Base-by-base conservation (phyloP, 2,113 vertebrate genomes). In the Thunnus maccoyii region DNA sequence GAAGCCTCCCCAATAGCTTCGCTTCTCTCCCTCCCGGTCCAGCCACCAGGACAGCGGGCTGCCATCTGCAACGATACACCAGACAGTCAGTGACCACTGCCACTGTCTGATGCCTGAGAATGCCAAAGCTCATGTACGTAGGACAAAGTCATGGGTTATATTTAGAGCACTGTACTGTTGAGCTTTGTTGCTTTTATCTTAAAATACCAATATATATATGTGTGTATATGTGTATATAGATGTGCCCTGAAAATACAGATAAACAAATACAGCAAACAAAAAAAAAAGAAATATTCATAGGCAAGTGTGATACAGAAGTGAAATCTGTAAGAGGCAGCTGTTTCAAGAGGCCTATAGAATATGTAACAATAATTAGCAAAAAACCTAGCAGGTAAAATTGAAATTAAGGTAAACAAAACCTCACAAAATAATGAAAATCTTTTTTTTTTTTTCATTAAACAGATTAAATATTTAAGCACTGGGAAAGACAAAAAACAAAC, bases 41-140 rank as follows among this genome's bases (percentile, higher is more conserved):
- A 98, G 91, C 98, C 98, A 99, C 98, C 98, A 99, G 54, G 96
- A 96, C 88, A 98, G 95, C 15, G 98, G 98, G 0, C 93, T 93
- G 80, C 97, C 98, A 90, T 97, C 98, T 99, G 94, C 64, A 94
- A 92, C 30, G 48, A 65, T 0, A 78, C 17, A 56, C 5, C 51
- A 56, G 27, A 52, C 60, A 72, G 78, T 79, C 47, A 80, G 80
- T 3, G 22, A n/a, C 27, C 61, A 0, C 41, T 2, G 58, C 68
- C 44, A 13, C 27, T 25, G 48, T 70, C 58, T 15, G 51, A 51
- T 20, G 44, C 52, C 72, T 48, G 83, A 46, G 54, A 17, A 7
- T 2, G 25, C n/a, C 27, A 16, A 1, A 20, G 65, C 65, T 10
- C 36, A 18, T 6, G 44, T 66, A 44, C 61, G 4, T 63, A 25